A percentile compares a stretch with the other conserved stretches of the same genome.
Conservation (phyloP, 2,113 vertebrate genomes). For the Paratilapia polleni region DNA sequence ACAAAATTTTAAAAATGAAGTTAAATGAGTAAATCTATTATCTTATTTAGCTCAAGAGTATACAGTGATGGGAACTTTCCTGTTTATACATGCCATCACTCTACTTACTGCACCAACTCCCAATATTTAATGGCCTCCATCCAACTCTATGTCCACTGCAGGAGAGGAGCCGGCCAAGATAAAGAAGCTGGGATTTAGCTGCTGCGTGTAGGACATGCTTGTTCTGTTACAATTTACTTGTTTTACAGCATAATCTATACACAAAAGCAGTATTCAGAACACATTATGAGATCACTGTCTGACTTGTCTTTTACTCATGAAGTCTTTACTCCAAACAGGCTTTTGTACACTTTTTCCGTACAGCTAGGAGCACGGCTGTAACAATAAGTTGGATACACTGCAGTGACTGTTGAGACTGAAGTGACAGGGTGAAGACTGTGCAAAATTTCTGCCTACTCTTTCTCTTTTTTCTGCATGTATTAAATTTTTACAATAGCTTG, state of each 20-base stretch:
- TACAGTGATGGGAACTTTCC: background rate
- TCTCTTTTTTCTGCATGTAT: background rate
- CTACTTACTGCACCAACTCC: accelerated
- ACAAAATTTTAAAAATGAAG: background rate
- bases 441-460: background rate
- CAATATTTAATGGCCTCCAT: background rate
- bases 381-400: too few species aligned
- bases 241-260: background rate
- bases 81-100: background rate
- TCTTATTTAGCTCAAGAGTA: background rate
- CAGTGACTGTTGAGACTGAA: background rate
- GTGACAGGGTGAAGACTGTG: background rate
- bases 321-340: background rate
- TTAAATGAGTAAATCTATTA: background rate
- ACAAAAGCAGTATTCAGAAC: background rate
- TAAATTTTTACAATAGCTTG: background rate
- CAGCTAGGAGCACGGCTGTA: too few species aligned
- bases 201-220: accelerated
- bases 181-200: background rate
- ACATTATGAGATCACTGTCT: background rate
- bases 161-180: background rate
- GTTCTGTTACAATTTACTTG: background rate
- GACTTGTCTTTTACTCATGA: background rate
- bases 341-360: too few species aligned
- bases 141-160: background rate